Evolutionary conservation across 1,140 invertebrate genomes (phyloP).

Genomic region (Spodoptera frugiperda): DNA sequence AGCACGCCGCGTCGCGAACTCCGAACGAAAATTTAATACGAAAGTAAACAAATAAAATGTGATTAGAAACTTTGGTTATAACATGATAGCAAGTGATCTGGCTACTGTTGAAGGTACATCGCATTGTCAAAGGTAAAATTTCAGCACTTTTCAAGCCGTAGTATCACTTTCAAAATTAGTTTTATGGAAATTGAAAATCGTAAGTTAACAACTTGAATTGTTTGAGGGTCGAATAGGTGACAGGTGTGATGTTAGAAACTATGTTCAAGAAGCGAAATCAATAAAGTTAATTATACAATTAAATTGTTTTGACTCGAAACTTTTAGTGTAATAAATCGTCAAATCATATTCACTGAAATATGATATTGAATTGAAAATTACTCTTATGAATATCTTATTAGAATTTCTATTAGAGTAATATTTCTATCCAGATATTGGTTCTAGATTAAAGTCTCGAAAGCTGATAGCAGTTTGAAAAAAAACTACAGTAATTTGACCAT

Average conservation of each 20-base stretch:
- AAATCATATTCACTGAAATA: too few relatives aligned
- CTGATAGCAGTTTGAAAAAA: too few relatives aligned
- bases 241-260: constrained; percentile 21
- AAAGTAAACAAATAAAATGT: constrained; percentile 52
- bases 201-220: constrained; percentile 12
- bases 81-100: constrained; percentile 40
- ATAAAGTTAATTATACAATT: constrained; percentile 26
- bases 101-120: constrained; percentile 18
- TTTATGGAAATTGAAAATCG: neutral
- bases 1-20: constrained; percentile 27
- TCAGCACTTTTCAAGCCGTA: neutral
- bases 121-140: constrained; percentile 41
- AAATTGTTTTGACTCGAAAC: constrained; percentile 5
- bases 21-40: constrained; percentile 41
- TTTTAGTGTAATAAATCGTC: neutral
- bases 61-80: constrained; percentile 36
- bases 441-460: too few relatives aligned
- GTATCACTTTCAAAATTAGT: neutral
- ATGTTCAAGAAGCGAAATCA: constrained; percentile 18
- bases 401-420: too few relatives aligned
- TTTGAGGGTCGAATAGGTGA: neutral
- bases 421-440: too few relatives aligned
- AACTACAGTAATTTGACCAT: too few relatives aligned
- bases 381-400: too few relatives aligned
- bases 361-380: too few relatives aligned